Conservation (phyloP, 2,888 invertebrate species). For the Mantis religiosa region DNA sequence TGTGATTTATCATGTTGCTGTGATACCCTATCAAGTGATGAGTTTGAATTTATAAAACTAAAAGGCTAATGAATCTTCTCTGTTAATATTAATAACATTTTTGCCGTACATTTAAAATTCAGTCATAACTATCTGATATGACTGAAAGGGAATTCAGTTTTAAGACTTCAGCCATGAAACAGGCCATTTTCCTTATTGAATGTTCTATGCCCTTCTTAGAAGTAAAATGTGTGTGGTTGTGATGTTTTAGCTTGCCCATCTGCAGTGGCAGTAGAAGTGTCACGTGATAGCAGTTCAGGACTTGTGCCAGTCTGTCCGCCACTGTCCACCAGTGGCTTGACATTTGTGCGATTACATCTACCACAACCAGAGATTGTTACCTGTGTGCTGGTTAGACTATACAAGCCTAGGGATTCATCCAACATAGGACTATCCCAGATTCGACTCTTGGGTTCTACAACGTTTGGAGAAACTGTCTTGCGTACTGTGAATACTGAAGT, state of each 20-base stretch:
- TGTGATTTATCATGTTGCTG: too few species aligned
- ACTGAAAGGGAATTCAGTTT: too few species aligned
- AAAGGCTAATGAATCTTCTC: too few species aligned
- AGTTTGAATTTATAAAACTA: too few species aligned
- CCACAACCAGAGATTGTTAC: constrained; percentile 82
- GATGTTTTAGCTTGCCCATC: constrained; percentile 71
- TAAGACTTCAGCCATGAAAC: too few species aligned
- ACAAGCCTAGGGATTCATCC: constrained; percentile 83
- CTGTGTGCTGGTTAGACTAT: constrained; percentile 70
- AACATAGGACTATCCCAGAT: constrained; percentile 87
- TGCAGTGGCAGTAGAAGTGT: constrained; percentile 80
- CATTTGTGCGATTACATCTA: constrained; percentile 78
- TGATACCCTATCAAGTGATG: too few species aligned
- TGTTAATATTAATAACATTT: too few species aligned
- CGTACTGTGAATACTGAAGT: constrained; percentile 43
- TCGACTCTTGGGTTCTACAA: constrained; percentile 76
- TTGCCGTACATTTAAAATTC: too few species aligned
- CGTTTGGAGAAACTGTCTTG: constrained; percentile 60
- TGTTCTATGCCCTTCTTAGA: too few species aligned
- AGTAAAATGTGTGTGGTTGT: not conserved
- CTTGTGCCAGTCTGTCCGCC: constrained; percentile 82
- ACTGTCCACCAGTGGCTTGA: constrained; percentile 80
- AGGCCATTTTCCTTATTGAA: too few species aligned
- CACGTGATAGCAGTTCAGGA: constrained; percentile 72
- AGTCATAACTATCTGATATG: too few species aligned